Base-by-base conservation (phyloP, 1,140 invertebrate species). In the Eufriesea mexicana region DNA sequence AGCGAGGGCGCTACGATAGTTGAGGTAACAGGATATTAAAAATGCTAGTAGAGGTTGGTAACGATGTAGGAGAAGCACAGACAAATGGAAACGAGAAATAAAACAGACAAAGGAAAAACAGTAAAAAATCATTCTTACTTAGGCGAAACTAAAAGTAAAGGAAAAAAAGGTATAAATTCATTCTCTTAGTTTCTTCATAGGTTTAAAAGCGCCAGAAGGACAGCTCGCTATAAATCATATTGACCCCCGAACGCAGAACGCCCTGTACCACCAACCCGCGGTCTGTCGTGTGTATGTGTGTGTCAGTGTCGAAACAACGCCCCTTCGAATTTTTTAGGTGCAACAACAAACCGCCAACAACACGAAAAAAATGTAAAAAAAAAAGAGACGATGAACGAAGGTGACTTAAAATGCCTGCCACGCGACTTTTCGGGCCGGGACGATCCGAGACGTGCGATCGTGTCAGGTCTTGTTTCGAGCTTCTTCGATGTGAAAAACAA, bases 141-240 rank as follows among this genome's bases (percentile, higher is more conserved):
- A 93, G 92, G 83, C 86, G 79, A 89, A 90, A 86, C 67, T 90
- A 92, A 91, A 91, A 89, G 86, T 89, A 68, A 80, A 83, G 75
- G 77, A 74, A 83, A 90, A 91, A 90, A 91, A 90, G 84, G 84
- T 87, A 90, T 87, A 91, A 90, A 93, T 92, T 91, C 90, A 92
- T 90, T 92, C 89, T 93, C 91, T 93, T 93, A 94, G 92, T 92
- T 93, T 93, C 28, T 91, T 92, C 88, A 91, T 93, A 93, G 93
- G 82, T 93, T 92, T 86, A 91, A 89, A 87, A 90, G 90, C 84
- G 90, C 90, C 89, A 92, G 92, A 88, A 92, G 86, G 91, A 91
- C 80, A 92, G 90, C 91, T 92, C 91, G 90, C 91, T 92, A 90
- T 90, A 91, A 90, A 93, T 91, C 89, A 91, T 76, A 64, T 90